A percentile compares a stretch with the other conserved stretches of the same genome.
These are phyloP conservation scores for Peucedramus taeniatus DNA, from an alignment of 2,113 vertebrate species.

Conservation along the genomic window DNA sequence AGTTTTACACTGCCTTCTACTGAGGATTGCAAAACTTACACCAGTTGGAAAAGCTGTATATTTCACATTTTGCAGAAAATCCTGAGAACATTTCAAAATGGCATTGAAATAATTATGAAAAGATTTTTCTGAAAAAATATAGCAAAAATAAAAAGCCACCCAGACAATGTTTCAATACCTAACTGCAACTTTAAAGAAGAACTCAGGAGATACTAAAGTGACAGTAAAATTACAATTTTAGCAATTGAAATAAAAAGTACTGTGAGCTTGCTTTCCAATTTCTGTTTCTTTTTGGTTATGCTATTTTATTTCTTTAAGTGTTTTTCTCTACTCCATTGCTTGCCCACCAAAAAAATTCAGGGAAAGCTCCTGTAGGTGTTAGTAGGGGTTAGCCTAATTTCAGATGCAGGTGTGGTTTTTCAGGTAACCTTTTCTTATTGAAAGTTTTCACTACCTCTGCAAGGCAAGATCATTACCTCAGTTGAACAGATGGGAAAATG, in stretches of 20 bases:
- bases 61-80: background rate
- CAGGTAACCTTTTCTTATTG: conserved; percentile 1
- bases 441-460: background rate
- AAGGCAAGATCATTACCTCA: background rate
- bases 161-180: background rate
- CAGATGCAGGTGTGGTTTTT: background rate
- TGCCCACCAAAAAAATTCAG: background rate
- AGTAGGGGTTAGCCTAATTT: background rate
- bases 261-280: background rate
- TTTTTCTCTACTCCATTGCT: background rate
- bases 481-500: conserved; percentile 50
- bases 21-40: background rate
- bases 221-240: background rate
- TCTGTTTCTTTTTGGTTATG: background rate
- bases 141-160: background rate
- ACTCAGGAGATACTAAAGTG: background rate
- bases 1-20: conserved; percentile 40
- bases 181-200: background rate
- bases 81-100: background rate
- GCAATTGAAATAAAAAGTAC: background rate
- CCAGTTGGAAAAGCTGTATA: background rate
- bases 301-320: background rate
- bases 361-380: background rate
- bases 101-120: background rate
- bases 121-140: background rate